Percentiles rank a stretch among this genome's conserved stretches.
These are phyloP conservation scores for Episyrphus balteatus DNA, from an alignment of 1,140 invertebrate species.

Conservation along the genomic window DNA sequence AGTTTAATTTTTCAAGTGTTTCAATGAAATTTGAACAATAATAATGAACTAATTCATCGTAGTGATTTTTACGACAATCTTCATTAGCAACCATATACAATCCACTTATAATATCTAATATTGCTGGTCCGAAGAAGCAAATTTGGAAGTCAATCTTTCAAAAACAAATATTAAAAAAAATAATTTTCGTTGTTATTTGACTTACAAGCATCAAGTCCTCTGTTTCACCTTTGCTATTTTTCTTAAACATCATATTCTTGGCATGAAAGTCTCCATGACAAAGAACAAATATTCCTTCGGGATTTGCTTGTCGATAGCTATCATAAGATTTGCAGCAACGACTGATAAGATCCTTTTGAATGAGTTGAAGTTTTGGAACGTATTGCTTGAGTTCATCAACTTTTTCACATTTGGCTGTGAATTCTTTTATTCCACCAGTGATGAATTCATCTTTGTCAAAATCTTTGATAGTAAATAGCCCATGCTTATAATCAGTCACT, in stretches of 20 bases:
- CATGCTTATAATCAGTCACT: too few relatives aligned
- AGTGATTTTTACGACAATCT: neutral
- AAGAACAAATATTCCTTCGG: neutral
- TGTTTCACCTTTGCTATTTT: neutral
- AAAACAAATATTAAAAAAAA: too few relatives aligned
- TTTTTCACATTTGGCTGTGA: constrained; percentile 4
- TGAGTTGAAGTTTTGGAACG: constrained; percentile 7
- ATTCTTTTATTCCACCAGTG: neutral
- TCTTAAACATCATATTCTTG: constrained; percentile 2
- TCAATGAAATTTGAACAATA: neutral
- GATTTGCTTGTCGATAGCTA: constrained; percentile 5
- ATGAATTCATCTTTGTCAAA: constrained; percentile 4
- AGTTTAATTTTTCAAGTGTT: neutral
- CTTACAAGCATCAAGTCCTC: neutral
- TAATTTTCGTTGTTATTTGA: too few relatives aligned
- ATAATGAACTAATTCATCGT: neutral
- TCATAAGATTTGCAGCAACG: constrained; percentile 3
- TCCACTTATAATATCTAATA: constrained; percentile 1
- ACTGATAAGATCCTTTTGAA: neutral
- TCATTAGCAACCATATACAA: neutral
- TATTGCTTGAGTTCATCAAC: constrained; percentile 2
- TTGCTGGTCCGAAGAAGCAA: neutral
- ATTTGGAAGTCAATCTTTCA: neutral
- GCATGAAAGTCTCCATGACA: neutral
- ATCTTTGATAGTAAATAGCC: too few relatives aligned